A percentile compares a stretch with the other conserved stretches of the same genome.
Conservation (phyloP, 2,888 invertebrate species). For the Hypsopygia costalis region DNA sequence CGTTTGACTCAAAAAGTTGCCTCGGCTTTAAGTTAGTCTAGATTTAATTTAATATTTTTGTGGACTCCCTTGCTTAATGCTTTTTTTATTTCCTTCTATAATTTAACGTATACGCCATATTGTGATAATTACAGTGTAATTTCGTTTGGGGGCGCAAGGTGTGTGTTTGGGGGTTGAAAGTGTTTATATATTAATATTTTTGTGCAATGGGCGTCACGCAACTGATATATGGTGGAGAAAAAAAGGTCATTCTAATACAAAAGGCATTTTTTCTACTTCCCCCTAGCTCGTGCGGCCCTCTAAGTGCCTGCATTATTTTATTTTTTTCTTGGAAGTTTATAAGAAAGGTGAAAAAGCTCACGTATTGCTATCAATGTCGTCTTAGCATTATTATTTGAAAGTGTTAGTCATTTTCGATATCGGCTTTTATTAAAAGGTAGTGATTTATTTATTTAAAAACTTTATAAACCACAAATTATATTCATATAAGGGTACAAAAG, state of each 20-base stretch:
- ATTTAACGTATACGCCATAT: slow-evolving; percentile 17
- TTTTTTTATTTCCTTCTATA: slow-evolving; percentile 29
- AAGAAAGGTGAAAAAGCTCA: slow-evolving; percentile 22
- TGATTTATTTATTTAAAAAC: too few species aligned
- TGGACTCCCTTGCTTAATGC: slow-evolving; percentile 22
- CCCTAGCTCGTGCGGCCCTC: slow-evolving; percentile 20
- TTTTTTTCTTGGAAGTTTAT: slow-evolving; percentile 16
- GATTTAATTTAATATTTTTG: slow-evolving; percentile 31
- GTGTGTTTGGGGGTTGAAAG: slow-evolving; percentile 29
- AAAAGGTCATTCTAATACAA: slow-evolving; percentile 28
- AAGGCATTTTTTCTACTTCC: slow-evolving; percentile 15
- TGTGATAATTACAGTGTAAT: slow-evolving; percentile 36
- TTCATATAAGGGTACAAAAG: too few species aligned
- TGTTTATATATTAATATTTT: slow-evolving; percentile 48
- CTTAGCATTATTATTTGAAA: slow-evolving; percentile 3
- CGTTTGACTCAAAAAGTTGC: slow-evolving; percentile 23
- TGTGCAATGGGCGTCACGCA: slow-evolving; percentile 38
- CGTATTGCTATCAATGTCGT: slow-evolving; percentile 23
- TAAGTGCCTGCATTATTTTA: slow-evolving; percentile 30
- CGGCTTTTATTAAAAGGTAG: too few species aligned
- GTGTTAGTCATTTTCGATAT: too few species aligned
- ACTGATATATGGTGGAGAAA: slow-evolving; percentile 25
- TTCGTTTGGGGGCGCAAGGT: slow-evolving; percentile 33
- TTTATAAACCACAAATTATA: too few species aligned
- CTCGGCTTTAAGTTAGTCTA: slow-evolving; percentile 28